Percentiles rank a stretch among this genome's conserved stretches.
Evolutionary conservation across 2,113 vertebrate genomes (phyloP).

Genomic region (Tretioscincus oriximinensis): DNA sequence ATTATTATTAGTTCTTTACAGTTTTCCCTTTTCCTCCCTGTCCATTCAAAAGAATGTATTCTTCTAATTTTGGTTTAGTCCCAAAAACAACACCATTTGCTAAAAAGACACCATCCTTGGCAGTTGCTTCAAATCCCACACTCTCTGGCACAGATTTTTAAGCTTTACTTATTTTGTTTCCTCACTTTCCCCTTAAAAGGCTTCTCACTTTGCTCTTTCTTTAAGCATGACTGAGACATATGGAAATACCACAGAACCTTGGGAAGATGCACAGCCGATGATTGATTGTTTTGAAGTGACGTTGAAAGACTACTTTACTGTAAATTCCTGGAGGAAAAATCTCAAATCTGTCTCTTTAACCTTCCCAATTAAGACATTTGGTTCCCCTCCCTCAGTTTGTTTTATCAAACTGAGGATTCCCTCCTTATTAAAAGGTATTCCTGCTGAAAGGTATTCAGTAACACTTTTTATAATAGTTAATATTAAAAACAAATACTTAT

Average conservation of each 20-base stretch:
- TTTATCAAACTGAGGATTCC: neutral
- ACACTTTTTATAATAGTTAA: neutral
- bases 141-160: slow-evolving; percentile 63
- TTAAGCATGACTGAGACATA: slow-evolving; percentile 16
- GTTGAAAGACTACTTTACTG: slow-evolving; percentile 40
- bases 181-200: slow-evolving; percentile 32
- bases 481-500: neutral
- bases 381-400: neutral
- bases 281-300: slow-evolving; percentile 52
- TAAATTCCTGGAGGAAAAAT: slow-evolving; percentile 23
- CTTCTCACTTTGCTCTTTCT: slow-evolving; percentile 52
- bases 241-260: slow-evolving; percentile 42
- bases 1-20: neutral
- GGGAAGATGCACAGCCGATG: slow-evolving; percentile 35
- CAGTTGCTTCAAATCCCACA: slow-evolving; percentile 64
- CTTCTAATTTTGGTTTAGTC: neutral
- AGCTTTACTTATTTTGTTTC: slow-evolving; percentile 47
- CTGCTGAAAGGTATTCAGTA: neutral
- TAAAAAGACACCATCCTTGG: slow-evolving; percentile 58
- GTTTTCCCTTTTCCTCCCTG: neutral
- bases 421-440: neutral
- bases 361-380: neutral
- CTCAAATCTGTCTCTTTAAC: neutral
- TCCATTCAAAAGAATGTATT: neutral
- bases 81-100: slow-evolving; percentile 39